Evolutionary conservation across 1,140 invertebrate genomes (phyloP), one percentile per base, ranked within the genome.

Genomic region (Drusus annulatus): DNA sequence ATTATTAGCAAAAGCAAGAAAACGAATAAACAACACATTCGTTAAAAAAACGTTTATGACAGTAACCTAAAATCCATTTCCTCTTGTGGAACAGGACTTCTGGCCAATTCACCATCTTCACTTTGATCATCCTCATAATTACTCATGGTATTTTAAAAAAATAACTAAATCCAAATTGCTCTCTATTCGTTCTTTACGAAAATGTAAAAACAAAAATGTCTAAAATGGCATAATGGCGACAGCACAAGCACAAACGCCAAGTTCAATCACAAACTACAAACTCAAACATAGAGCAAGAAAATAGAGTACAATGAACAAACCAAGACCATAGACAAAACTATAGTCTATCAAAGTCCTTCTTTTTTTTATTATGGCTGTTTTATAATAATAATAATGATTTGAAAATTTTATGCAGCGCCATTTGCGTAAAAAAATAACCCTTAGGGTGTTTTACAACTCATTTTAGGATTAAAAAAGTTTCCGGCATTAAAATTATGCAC

Each of bases 51-150:
- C 68, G 68, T 79, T 63, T 15, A 76, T 10, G 15, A 56, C 65
- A 62, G 81, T 87, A 87, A 93, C 92, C 92, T 93, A 82, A 93
- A 92, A 86, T 93, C 92, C 88, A 91, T 88, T 81, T 91, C 91
- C 82, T 92, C 90, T 84, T 91, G 89, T 82, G 91, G 90, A 5
- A 84, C 85, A 81, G 93, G 93, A 86, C 93, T 94, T 84, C 92
- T 92, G 76, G 92, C 91, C 85, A 94, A 90, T 90, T 94, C 93
- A 81, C 93, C 93, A 87, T 94, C 93, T 86, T 94, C 93, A 86
- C 93, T 94, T 89, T 94, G 93, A 86, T 94, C 93, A 85, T 94
- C 93, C 74, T 89, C 89, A 86, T 89, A 90, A 87, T 89, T 89
- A 86, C 88, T 89, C 89, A 90, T 90, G 80, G 80, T 77, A 69